Percentiles rank a stretch among this genome's conserved stretches.
Evolutionary conservation across 2,888 invertebrate species (phyloP).

Genomic region (Rhaphigaster nebulosa): DNA sequence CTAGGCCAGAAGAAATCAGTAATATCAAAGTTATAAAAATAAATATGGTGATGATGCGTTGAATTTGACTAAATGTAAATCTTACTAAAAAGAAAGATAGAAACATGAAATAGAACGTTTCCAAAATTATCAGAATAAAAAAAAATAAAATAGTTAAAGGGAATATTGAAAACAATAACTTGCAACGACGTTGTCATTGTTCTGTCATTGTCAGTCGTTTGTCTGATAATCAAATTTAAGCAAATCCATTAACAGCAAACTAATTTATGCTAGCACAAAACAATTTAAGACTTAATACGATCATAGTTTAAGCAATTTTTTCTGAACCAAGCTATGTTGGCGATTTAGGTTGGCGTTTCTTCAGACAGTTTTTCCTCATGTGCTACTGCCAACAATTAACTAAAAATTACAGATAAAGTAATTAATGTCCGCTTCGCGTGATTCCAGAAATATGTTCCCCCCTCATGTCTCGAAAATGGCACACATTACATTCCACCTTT

Average conservation of each 20-base stretch:
- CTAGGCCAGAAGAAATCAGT: too few species aligned
- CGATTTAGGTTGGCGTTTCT: neutral
- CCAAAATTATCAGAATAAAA: too few species aligned
- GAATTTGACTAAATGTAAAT: too few species aligned
- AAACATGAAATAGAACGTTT: too few species aligned
- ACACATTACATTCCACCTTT: neutral
- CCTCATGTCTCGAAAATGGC: neutral
- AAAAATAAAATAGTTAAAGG: too few species aligned
- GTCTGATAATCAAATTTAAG: neutral
- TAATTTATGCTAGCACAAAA: neutral
- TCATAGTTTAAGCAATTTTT: neutral
- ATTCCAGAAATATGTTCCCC: neutral
- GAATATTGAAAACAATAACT: too few species aligned
- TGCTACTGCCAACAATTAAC: neutral
- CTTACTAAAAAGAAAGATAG: too few species aligned
- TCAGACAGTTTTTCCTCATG: neutral
- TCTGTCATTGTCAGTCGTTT: too few species aligned
- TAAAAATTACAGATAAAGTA: constrained; percentile 5
- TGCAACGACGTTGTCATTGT: too few species aligned
- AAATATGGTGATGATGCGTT: too few species aligned
- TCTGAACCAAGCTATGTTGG: neutral
- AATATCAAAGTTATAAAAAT: too few species aligned
- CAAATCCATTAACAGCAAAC: neutral
- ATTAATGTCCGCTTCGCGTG: constrained; percentile 12
- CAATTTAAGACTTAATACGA: neutral